Conservation (phyloP, 1,140 invertebrate genomes). For the Drosophila ficusphila region DNA sequence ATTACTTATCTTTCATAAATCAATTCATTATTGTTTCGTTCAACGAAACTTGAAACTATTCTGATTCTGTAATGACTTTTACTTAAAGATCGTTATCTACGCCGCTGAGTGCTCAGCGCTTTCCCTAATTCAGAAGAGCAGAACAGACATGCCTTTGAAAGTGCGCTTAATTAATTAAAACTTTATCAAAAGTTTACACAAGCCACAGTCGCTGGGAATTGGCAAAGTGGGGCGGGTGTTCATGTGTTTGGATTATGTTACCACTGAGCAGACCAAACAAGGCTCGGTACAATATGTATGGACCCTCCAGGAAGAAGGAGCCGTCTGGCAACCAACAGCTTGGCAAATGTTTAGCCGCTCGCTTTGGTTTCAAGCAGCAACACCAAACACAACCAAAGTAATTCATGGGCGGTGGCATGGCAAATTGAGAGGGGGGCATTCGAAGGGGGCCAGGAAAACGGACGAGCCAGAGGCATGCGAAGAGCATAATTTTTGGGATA, state of each 20-base stretch:
- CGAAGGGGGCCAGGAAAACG: neutral
- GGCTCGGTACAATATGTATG: slow-evolving; percentile 40
- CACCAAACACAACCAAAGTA: slow-evolving; percentile 27
- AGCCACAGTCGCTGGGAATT: slow-evolving; percentile 11
- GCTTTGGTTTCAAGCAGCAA: slow-evolving; percentile 45
- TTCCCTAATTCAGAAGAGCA: neutral
- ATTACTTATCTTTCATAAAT: neutral
- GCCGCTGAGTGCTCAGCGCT: neutral
- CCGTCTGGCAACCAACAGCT: slow-evolving; percentile 56
- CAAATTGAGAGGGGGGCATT: neutral
- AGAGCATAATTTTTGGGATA: slow-evolving; percentile 75
- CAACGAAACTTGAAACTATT: neutral
- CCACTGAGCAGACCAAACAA: slow-evolving; percentile 51
- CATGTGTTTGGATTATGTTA: slow-evolving; percentile 34
- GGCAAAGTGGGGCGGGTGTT: neutral
- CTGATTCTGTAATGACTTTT: neutral
- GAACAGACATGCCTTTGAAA: neutral
- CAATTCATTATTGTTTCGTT: neutral
- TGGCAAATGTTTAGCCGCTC: slow-evolving; percentile 67
- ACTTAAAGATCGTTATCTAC: slow-evolving; percentile 2
- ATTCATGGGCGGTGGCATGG: slow-evolving; percentile 15
- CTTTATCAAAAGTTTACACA: slow-evolving; percentile 41
- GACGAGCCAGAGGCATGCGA: slow-evolving; percentile 46
- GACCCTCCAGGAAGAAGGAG: slow-evolving; percentile 2
- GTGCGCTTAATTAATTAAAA: slow-evolving; percentile 72